Conservation (phyloP, 2,797 vertebrate species). For the Philypnodon macrostomus region DNA sequence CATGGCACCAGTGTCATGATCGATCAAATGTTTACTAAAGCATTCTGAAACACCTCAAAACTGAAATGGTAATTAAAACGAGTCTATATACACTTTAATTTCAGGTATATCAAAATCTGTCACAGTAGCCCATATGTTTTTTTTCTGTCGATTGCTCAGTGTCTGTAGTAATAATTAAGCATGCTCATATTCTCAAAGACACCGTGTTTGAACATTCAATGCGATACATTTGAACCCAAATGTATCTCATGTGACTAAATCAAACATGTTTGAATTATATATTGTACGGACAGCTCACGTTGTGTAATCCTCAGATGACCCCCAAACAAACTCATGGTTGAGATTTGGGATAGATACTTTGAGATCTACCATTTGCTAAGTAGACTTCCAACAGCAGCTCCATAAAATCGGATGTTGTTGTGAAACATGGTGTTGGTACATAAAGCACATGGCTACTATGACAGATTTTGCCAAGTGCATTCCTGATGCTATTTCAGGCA, state of each 20-base stretch:
- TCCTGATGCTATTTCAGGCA: slow-evolving; percentile 72
- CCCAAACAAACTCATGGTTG: slow-evolving; percentile 26
- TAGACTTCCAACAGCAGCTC: slow-evolving; percentile 1
- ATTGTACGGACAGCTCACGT: slow-evolving; percentile 27
- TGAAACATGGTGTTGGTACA: slow-evolving; percentile 54
- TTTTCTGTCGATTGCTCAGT: no score
- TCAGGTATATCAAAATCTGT: no score
- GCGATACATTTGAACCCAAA: no score
- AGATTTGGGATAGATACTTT: slow-evolving; percentile 17
- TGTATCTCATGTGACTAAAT: no score
- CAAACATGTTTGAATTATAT: no score
- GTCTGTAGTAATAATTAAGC: no score
- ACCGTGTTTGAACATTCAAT: no score
- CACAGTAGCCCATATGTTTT: neutral
- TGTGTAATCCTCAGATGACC: slow-evolving; percentile 38
- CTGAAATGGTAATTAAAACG: neutral
- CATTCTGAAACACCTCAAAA: neutral
- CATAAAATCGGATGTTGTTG: slow-evolving; percentile 51
- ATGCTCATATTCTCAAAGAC: no score
- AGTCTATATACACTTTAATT: no score
- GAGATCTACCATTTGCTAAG: slow-evolving; percentile 5
- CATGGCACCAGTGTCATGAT: slow-evolving; percentile 10
- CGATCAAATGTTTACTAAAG: neutral
- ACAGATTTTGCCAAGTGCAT: slow-evolving; percentile 52
- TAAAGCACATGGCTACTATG: slow-evolving; percentile 72